Evolutionary conservation across 2,888 invertebrate species (phyloP), one percentile per base, ranked within the genome.

Genomic region (Proisotoma minuta): DNA sequence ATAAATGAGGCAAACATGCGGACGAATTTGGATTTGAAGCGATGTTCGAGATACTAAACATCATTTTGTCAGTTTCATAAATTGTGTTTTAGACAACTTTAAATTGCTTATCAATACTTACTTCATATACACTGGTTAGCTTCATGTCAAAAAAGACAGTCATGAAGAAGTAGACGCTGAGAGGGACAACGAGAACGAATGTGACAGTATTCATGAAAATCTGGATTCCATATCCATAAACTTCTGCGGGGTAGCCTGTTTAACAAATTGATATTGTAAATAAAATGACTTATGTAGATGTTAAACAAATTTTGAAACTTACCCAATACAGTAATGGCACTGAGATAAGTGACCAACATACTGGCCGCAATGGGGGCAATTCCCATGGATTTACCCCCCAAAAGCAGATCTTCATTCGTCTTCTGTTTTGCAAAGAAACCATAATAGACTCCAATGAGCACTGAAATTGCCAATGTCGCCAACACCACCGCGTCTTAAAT

Each of bases 281-380:
- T 34, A 15, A 8, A 15, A 34, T 8, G 15, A 15, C 8, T 34
- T 34, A 34, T 34, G 8, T 10, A 15, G 34, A 8, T 10, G 34
- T 10, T 34, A 10, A 34, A 34, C 48, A 20, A 18, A 48, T 18
- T 18, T 5, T 48, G n/a, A n/a, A 48, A 15, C 62, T 59, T 63
- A 71, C 73, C 73, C 34, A 73, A 54, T 10, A 73, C 64, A n/a
- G 71, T 68, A 15, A 73, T 67, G 27, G 73, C 73, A 22, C 68
- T 68, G 3, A 73, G 40, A 54, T 73, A 73, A 8, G 72, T 72
- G 8, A 71, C 73, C 24, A 73, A 49, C 70, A 73, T 73, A 54
- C 66, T 66, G 12, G 65, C 65, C 1, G 72, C 72, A 51, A 73
- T 69, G 8, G 73, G 73, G 5, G 59, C 34, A 49, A 70, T 68